These are phyloP conservation scores for Aleiodes alternator DNA, from an alignment of 2,888 invertebrate species.

Conservation along the genomic window DNA sequence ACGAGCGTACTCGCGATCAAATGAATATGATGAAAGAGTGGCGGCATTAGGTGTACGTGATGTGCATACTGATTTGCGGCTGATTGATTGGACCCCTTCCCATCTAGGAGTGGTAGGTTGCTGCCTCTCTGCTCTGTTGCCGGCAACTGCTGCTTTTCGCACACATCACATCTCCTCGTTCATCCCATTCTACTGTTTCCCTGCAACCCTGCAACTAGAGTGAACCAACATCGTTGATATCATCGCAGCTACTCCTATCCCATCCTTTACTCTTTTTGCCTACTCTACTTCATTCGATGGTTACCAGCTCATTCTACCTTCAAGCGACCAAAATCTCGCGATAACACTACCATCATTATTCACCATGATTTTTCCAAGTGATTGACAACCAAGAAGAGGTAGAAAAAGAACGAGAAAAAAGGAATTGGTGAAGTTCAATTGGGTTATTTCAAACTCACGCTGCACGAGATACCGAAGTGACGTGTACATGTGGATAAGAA, in stretches of 20 bases:
- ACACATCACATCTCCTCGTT: slow-evolving; percentile 28
- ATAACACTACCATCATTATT: slow-evolving; percentile 14
- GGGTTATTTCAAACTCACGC: neutral
- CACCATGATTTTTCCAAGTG: neutral
- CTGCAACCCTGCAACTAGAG: slow-evolving; percentile 28
- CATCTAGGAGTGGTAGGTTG: slow-evolving; percentile 60
- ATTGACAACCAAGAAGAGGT: neutral
- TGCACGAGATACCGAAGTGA: slow-evolving; percentile 5
- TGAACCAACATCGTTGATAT: slow-evolving; percentile 54
- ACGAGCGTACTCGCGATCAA: slow-evolving; percentile 68
- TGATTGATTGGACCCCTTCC: slow-evolving; percentile 75
- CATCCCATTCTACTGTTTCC: slow-evolving; percentile 43
- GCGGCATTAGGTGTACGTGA: slow-evolving; percentile 75
- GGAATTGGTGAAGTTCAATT: slow-evolving; percentile 3
- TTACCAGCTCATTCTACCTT: slow-evolving; percentile 17
- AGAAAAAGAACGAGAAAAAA: neutral
- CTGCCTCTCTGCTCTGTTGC: slow-evolving; percentile 37
- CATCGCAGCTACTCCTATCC: slow-evolving; percentile 43
- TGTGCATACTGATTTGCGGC: slow-evolving; percentile 75
- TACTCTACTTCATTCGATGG: slow-evolving; percentile 7
- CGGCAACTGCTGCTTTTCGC: slow-evolving; percentile 15
- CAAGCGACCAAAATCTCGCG: neutral
- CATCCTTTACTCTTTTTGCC: slow-evolving; percentile 34
- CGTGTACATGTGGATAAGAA: slow-evolving; percentile 14
- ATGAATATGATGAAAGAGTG: slow-evolving; percentile 76